Conservation (phyloP, 2,113 vertebrate species). For the Madoqua kirkii region DNA sequence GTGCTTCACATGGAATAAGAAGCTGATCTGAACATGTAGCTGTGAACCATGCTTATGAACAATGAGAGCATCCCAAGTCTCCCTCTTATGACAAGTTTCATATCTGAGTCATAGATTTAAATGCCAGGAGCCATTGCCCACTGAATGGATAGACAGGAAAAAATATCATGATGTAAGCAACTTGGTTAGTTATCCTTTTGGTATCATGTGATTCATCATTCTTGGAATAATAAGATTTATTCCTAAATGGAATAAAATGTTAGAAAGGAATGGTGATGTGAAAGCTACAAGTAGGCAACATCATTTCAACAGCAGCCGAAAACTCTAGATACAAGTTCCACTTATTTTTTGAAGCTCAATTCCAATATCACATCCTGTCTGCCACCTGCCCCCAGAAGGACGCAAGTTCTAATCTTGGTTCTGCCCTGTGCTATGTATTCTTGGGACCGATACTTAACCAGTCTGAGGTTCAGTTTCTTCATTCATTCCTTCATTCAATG, state of each 20-base stretch:
- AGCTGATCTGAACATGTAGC: too few relatives aligned
- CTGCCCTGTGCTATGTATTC: neutral
- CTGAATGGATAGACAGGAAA: neutral
- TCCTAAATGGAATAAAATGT: neutral
- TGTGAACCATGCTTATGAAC: too few relatives aligned
- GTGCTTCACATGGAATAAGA: neutral
- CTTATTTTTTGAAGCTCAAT: neutral
- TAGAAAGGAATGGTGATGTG: neutral
- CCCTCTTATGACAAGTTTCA: neutral
- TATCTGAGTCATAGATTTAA: neutral
- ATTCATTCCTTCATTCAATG: neutral
- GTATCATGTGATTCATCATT: neutral
- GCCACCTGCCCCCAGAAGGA: neutral
- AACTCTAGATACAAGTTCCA: neutral
- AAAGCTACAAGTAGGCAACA: neutral
- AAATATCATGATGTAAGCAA: neutral
- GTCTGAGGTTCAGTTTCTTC: neutral
- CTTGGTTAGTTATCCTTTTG: neutral
- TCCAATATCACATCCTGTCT: neutral
- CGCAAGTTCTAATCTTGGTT: neutral
- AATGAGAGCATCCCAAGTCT: neutral
- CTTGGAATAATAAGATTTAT: neutral
- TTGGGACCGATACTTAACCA: neutral
- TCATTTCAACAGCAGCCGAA: neutral
- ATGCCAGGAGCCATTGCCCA: neutral